Base-by-base conservation (phyloP, 2,113 vertebrate genomes). In the Vulpes vulpes region DNA sequence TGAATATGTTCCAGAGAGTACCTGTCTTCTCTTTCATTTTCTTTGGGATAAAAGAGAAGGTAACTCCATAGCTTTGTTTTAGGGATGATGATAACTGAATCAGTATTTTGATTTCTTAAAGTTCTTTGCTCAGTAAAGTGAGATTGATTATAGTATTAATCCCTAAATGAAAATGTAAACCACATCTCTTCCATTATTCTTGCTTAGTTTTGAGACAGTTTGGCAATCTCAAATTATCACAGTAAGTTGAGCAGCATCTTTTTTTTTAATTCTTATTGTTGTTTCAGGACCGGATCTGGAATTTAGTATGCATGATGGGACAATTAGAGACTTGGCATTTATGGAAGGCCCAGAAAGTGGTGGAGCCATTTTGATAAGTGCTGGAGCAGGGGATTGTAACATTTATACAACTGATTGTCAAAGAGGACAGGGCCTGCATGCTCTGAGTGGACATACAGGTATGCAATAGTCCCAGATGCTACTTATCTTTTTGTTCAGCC, bases 241-340 rank as follows among this genome's bases (percentile, higher is more conserved):
- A 91, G 83, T 81, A 83, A 95, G 71, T 90, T 96, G 97, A 97
- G 97, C 96, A 98, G 96, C 69, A 85, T 96, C 73, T 82, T 98
- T 94, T 96, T 95, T 96, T 91, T 64, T 5, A 98, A 98, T 98
- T 97, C 95, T 97, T 93, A 94, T 27, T 98, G 91, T 97, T 96
- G 60, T 95, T 98, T 97, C 97, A 99, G 99, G 99, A 76, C 99
- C 99, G 10, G 99, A 99, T 98, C 98, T 99, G 98, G 98, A 99
- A 93, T 99, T 99, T 98, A 99, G 99, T 98, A 99, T 99, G 99
- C 99, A 99, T 1, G 99, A 99, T 91, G 99, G 99, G 89, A 99
- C 99, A 94, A 99, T 99, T 98, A 99, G 99, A 98, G 99, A 99
- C 98, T 98, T 99, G 98, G 99, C 99, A 95, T 99, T 99, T 98